Evolutionary conservation across 2,113 vertebrate genomes (phyloP).

Genomic region (Ifrita kowaldi): DNA sequence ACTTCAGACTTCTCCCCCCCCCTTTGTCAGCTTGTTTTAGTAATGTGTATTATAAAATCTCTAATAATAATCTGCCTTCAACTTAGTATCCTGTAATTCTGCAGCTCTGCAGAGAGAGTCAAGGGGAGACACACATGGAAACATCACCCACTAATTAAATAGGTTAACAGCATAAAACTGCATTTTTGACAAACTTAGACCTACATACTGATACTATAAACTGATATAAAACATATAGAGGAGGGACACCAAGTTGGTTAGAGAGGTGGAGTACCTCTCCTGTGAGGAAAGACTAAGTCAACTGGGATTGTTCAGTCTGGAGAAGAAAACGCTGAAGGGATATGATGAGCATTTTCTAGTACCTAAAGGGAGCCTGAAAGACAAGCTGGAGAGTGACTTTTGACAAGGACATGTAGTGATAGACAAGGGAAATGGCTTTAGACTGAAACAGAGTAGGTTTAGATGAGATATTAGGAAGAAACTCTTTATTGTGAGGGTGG

Average conservation of each 20-base stretch:
- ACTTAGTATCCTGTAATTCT: background rate
- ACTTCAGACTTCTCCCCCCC: accelerated
- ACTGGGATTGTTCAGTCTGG: background rate
- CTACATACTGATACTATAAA: background rate
- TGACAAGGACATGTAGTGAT: background rate
- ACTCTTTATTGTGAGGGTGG: background rate
- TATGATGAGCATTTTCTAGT: background rate
- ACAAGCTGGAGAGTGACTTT: background rate
- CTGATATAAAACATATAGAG: background rate
- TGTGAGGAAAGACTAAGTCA: background rate
- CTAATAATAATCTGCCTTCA: background rate
- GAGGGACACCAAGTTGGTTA: background rate
- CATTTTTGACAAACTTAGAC: background rate
- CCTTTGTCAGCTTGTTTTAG: background rate
- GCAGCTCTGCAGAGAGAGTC: background rate
- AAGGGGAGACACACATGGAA: background rate
- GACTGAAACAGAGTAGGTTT: background rate
- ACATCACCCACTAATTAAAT: background rate
- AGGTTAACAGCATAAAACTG: background rate
- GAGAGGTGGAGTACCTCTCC: background rate
- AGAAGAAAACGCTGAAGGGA: background rate
- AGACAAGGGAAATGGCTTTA: background rate
- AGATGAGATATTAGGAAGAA: background rate
- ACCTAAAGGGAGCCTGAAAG: background rate
- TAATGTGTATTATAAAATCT: background rate